Evolutionary conservation across 2,797 vertebrate genomes (phyloP), one percentile per base, ranked within the genome.

Genomic region (Danio aesculapii): DNA sequence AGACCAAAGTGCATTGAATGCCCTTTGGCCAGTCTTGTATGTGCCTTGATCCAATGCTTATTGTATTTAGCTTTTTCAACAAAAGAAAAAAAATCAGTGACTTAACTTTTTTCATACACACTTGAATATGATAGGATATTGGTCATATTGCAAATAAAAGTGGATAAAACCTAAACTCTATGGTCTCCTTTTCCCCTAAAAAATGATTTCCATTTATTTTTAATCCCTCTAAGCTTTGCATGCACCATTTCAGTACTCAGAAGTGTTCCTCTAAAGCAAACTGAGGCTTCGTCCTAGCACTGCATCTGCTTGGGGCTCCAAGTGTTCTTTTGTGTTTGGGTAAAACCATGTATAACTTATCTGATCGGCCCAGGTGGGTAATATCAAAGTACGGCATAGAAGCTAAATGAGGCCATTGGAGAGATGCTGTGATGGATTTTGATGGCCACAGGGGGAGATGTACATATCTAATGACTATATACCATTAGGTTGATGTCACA

Each of bases 11-110:
- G 98, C 98, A 96, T 97, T 98, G 95, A 98, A 96, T 79, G 96
- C 97, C 96, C 98, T 99, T 99, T 99, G 98, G 98, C 96, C 95
- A 97, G 96, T 99, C 96, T 98, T 97, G 96, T 98, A 99, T 97
- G 98, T 99, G 98, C 98, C 98, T 99, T 99, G 98, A 98, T 97
- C 96, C 93, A 97, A 98, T 87, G 93, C 97, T 98, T 98, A 96
- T 94, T 97, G 97, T 99, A 99, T 97, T 97, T 96, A 98, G 96
- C 97, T 97, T 99, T 98, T 96, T 97, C 70, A 97, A 95, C 91
- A 87, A 77, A 93, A 85, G 77, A 72, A 52, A 85, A 81, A 52
- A 92, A 96, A 95, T 94, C 92, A 94, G 95, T 96, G 96, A 96
- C 95, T 96, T 90, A 92, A 86, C 88, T 95, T 94, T 92, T 98